A percentile compares a stretch with the other conserved stretches of the same genome.
Conservation (phyloP, 2,113 vertebrate species). For the Tragulus kanchil region DNA sequence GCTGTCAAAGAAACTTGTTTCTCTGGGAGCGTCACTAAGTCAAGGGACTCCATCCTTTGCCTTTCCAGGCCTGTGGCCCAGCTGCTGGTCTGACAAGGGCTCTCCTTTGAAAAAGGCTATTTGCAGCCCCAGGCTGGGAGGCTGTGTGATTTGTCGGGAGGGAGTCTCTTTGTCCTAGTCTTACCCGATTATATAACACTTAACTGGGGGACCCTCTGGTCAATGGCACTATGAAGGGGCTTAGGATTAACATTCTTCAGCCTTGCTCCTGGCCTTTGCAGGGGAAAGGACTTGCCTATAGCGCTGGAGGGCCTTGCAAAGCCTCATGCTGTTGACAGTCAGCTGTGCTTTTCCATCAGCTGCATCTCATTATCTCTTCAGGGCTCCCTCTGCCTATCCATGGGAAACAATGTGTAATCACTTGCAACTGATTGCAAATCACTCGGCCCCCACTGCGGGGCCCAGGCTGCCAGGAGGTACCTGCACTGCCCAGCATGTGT, state of each 20-base stretch:
- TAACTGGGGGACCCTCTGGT: not conserved
- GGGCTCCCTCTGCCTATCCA: slow-evolving; percentile 89
- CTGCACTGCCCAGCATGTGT: slow-evolving; percentile 73
- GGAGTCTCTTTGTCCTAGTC: not conserved
- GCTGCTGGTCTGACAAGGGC: not conserved
- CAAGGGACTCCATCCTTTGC: not conserved
- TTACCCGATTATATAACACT: not conserved
- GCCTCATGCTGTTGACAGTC: slow-evolving; percentile 85
- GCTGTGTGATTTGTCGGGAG: not conserved
- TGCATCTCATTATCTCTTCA: slow-evolving; percentile 91
- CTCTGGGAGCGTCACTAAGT: not conserved
- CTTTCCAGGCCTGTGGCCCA: not conserved
- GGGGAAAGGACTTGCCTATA: slow-evolving; percentile 79
- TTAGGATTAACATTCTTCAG: slow-evolving; percentile 8
- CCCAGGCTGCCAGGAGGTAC: too few species aligned
- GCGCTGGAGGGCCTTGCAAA: slow-evolving; percentile 83
- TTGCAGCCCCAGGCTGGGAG: not conserved
- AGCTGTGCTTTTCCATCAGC: slow-evolving; percentile 91
- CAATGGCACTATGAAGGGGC: not conserved
- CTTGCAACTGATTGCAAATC: slow-evolving; percentile 91
- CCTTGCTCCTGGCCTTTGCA: slow-evolving; percentile 70
- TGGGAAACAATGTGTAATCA: slow-evolving; percentile 92
- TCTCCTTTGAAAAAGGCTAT: not conserved
- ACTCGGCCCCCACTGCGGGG: slow-evolving; percentile 61
- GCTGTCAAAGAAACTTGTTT: not conserved